These are phyloP conservation scores for Brachionus angularis DNA, from an alignment of 1,140 invertebrate species.

Conservation along the genomic window DNA sequence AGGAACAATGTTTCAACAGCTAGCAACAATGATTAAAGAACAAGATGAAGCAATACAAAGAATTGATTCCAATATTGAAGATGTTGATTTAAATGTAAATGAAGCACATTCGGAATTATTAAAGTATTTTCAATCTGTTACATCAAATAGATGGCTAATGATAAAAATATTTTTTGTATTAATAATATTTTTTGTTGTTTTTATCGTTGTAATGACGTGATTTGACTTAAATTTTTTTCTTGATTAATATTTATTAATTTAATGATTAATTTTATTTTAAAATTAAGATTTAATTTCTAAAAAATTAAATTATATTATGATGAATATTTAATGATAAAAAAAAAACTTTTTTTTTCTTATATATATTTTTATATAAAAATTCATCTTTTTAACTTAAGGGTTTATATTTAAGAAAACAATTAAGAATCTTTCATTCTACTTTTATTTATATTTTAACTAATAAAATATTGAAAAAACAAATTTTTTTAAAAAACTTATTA, in stretches of 20 bases:
- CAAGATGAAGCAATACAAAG: conserved; percentile 94
- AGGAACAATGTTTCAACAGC: conserved; percentile 94
- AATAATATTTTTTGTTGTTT: conserved; percentile 98
- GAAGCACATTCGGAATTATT: conserved; percentile 92
- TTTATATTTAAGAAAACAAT: not conserved
- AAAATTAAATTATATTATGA: not conserved
- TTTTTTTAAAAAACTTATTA: too few species aligned
- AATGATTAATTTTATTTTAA: too few species aligned
- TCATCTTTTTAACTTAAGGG: not conserved
- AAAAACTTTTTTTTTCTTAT: conserved; percentile 14
- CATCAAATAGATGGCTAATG: conserved; percentile 97
- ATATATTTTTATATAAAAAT: conserved; percentile 9
- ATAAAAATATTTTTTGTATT: conserved; percentile 97
- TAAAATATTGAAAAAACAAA: not conserved
- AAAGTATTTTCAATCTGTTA: conserved; percentile 95
- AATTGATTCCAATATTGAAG: conserved; percentile 94
- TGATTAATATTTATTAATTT: too few species aligned
- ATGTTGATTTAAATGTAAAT: conserved; percentile 91
- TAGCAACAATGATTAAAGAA: conserved; percentile 97
- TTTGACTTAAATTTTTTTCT: not conserved
- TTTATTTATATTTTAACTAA: not conserved
- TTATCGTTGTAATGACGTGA: conserved; percentile 78
- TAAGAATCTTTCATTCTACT: not conserved
- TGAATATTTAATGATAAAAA: not conserved
- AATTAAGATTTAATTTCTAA: too few species aligned